phyloP scores from a whole-genome alignment of 2,797 vertebrate genomes.

The Hirundo rustica region DNA sequence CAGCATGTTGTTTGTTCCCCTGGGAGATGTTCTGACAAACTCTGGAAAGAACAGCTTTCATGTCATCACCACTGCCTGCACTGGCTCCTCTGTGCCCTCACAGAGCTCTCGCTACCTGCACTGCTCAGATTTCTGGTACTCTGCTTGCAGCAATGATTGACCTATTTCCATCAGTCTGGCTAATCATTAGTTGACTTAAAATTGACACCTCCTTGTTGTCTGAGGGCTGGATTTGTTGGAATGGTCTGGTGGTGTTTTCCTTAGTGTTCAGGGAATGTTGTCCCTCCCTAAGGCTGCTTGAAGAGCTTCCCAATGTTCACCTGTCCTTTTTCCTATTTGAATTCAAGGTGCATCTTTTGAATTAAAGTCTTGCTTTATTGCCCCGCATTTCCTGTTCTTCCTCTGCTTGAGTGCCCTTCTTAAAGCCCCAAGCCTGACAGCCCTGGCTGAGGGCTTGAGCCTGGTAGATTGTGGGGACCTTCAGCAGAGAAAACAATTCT shows the following conservation, averaged over 20 bases:
- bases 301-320: neutral
- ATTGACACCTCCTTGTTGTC: slow-evolving; percentile 17
- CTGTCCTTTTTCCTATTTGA: neutral
- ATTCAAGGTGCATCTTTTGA: neutral
- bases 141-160: slow-evolving; percentile 66
- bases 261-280: neutral
- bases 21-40: slow-evolving; percentile 54
- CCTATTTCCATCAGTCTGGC: slow-evolving; percentile 55
- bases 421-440: neutral
- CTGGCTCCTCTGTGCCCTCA: neutral
- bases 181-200: slow-evolving; percentile 59
- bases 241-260: neutral
- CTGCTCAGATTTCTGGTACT: slow-evolving; percentile 56
- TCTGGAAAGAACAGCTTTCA: slow-evolving; percentile 45
- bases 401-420: neutral
- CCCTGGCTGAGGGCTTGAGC: neutral
- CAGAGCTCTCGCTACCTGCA: neutral
- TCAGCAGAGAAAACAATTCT: neutral
- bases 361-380: neutral
- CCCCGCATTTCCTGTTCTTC: neutral
- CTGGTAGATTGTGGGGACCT: neutral
- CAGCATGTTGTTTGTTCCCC: slow-evolving; percentile 65
- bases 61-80: neutral
- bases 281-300: neutral
- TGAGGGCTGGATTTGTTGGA: neutral